These are phyloP conservation scores for Eleutherodactylus coqui DNA, from an alignment of 2,797 vertebrate species.

Conservation along the genomic window DNA sequence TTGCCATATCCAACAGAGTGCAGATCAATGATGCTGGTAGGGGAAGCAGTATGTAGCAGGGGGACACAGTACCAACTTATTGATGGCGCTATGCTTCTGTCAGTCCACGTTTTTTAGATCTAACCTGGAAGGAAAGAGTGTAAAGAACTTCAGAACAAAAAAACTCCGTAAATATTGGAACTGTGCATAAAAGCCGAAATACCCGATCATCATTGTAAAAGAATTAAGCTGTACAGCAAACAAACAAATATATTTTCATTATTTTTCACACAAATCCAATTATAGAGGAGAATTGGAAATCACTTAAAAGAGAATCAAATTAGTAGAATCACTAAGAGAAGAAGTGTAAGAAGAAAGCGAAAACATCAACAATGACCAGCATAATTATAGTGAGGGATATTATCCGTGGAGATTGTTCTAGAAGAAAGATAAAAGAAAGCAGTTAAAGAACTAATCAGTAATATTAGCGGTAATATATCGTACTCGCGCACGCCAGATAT, in stretches of 20 bases:
- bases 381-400: conserved; percentile 41
- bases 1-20: no score
- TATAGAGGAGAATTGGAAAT: conserved; percentile 59
- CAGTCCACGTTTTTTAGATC: background rate
- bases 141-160: background rate
- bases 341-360: conserved; percentile 42
- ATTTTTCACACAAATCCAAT: conserved; percentile 59
- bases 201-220: conserved; percentile 25
- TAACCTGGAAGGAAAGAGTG: background rate
- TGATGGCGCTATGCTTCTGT: background rate
- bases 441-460: conserved; percentile 11
- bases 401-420: conserved; percentile 38
- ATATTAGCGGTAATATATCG: conserved; percentile 43
- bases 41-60: no score
- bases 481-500: background rate
- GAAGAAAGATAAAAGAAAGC: conserved; percentile 35
- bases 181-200: conserved; percentile 32
- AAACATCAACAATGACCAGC: conserved; percentile 34
- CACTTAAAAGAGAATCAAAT: conserved; percentile 54
- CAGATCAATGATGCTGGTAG: no score
- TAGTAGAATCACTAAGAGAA: conserved; percentile 43
- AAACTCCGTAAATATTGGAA: conserved; percentile 18
- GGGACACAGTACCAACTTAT: background rate
- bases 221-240: conserved; percentile 48
- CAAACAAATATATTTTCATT: conserved; percentile 58